Evolutionary conservation across 2,888 invertebrate species (phyloP).

Genomic region (Noctua janthe): DNA sequence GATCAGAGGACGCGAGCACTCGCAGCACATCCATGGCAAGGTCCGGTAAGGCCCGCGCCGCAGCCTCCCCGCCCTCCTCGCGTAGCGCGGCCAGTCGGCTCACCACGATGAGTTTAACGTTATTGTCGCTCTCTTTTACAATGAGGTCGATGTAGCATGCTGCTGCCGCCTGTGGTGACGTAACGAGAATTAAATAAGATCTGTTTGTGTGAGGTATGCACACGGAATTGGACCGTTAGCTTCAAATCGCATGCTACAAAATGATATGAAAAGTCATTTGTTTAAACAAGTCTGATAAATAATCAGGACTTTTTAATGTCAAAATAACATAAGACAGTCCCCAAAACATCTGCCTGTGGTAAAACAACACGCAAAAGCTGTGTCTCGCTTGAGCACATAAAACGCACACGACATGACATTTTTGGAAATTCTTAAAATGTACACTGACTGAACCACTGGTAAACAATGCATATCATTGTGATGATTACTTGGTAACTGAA

Average conservation of each 20-base stretch:
- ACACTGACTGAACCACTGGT: not conserved
- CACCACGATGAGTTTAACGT: conserved; percentile 99
- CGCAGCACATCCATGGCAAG: conserved; percentile 99
- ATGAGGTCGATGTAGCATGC: conserved; percentile 99
- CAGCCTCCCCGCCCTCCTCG: conserved; percentile 95
- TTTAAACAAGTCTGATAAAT: too few species aligned
- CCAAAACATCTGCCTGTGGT: not conserved
- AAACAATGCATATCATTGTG: not conserved
- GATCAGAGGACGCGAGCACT: conserved; percentile 97
- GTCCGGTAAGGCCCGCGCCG: conserved; percentile 95
- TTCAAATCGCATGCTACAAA: not conserved
- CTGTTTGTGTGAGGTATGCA: not conserved
- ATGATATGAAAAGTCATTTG: not conserved
- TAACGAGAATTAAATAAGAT: not conserved
- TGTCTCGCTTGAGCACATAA: not conserved
- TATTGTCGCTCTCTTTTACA: conserved; percentile 99
- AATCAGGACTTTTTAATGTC: not conserved
- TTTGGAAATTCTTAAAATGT: not conserved
- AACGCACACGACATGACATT: not conserved
- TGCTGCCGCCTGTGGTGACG: conserved; percentile 94
- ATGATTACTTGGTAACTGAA: not conserved
- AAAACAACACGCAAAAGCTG: not conserved
- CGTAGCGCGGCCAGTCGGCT: conserved; percentile 97
- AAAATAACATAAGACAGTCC: not conserved
- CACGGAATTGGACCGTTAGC: not conserved